Evolutionary conservation across 2,797 vertebrate species (phyloP).

Genomic region (Syndactyla subalaris): DNA sequence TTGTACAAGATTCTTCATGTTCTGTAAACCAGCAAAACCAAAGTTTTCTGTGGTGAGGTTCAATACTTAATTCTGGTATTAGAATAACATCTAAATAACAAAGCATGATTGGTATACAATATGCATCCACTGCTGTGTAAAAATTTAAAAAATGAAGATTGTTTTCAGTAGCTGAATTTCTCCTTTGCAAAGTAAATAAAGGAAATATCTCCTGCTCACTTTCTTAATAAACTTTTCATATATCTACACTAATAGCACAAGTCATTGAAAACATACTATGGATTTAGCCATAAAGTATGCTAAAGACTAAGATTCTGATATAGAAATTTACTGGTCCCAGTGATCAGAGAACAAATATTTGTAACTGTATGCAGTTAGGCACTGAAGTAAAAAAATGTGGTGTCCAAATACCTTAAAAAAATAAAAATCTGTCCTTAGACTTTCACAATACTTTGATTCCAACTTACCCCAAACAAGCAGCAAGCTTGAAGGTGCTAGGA

Average conservation of each 20-base stretch:
- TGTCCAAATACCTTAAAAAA: background rate
- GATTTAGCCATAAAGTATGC: conserved; percentile 12
- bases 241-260: background rate
- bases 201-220: conserved; percentile 9
- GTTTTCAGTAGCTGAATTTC: conserved; percentile 23
- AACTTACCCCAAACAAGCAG: background rate
- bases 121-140: conserved; percentile 18
- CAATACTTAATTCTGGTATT: conserved; percentile 62
- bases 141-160: background rate
- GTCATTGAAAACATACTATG: conserved; percentile 29
- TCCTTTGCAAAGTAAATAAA: background rate
- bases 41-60: conserved; percentile 65
- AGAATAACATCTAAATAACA: conserved; percentile 46
- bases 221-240: background rate
- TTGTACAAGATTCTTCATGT: conserved; percentile 71
- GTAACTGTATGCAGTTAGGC: background rate
- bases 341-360: conserved; percentile 20
- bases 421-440: background rate
- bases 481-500: background rate
- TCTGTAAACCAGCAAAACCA: conserved; percentile 75
- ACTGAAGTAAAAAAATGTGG: background rate
- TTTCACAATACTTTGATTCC: conserved; percentile 29
- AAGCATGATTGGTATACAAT: background rate
- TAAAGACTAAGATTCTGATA: conserved; percentile 36
- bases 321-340: conserved; percentile 61